These are phyloP conservation scores for Carlito syrichta DNA, from an alignment of 2,113 vertebrate genomes.

Conservation along the genomic window DNA sequence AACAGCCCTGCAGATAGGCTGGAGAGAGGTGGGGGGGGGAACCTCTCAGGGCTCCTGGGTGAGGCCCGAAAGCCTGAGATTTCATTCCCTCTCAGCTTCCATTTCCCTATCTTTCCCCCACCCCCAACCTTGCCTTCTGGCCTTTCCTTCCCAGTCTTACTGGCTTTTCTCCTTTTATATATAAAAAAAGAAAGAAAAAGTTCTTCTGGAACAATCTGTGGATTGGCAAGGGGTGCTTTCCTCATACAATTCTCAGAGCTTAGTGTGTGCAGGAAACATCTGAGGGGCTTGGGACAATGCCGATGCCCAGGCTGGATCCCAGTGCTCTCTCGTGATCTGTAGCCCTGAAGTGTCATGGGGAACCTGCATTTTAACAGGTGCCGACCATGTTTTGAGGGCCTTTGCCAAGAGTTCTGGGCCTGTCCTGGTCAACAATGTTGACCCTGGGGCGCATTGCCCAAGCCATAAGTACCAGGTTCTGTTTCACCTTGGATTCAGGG, in stretches of 20 bases:
- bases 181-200: no score
- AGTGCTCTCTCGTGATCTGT: not conserved
- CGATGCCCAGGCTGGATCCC: fast-evolving
- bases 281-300: not conserved
- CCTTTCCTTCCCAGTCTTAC: not conserved
- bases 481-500: not conserved
- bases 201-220: not conserved
- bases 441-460: not conserved
- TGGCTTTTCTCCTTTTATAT: not conserved
- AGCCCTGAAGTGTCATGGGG: fast-evolving
- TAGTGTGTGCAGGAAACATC: not conserved
- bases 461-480: not conserved
- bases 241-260: not conserved
- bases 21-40: not conserved
- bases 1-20: not conserved
- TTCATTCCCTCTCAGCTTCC: not conserved
- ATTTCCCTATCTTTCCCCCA: not conserved
- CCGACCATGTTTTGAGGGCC: not conserved
- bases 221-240: not conserved
- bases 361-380: not conserved
- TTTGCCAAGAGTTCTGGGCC: not conserved
- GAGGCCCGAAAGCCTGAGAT: not conserved
- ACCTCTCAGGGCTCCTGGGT: no score
- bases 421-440: no score
- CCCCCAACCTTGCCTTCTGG: not conserved